These are phyloP conservation scores for Trichonephila inaurata DNA, from an alignment of 1,140 invertebrate species.

Conservation along the genomic window DNA sequence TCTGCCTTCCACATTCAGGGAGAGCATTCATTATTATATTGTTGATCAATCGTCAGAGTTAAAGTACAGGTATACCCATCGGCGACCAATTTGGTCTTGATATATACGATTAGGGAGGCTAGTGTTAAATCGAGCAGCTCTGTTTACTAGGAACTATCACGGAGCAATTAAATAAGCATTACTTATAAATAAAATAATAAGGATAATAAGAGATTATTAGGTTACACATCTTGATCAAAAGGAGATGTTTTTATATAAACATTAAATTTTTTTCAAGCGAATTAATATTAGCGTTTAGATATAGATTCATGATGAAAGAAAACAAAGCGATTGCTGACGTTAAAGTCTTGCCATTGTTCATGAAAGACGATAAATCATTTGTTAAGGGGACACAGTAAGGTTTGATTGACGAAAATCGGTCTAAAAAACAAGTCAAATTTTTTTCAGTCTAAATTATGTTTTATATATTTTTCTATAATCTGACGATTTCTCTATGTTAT, in stretches of 20 bases:
- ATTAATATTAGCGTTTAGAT: too few species aligned
- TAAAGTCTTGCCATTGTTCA: too few species aligned
- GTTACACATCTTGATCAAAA: neutral
- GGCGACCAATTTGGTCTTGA: neutral
- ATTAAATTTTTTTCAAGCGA: too few species aligned
- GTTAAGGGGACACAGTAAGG: too few species aligned
- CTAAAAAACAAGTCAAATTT: too few species aligned
- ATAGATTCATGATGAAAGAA: too few species aligned
- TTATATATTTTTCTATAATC: too few species aligned
- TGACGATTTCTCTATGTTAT: too few species aligned
- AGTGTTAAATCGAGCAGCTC: neutral
- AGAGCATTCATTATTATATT: slow-evolving; percentile 1
- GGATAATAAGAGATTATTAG: neutral
- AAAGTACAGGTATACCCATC: neutral
- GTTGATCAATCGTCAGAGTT: neutral
- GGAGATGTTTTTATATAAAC: neutral
- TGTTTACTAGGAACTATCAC: neutral
- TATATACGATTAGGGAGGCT: neutral
- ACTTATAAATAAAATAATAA: neutral
- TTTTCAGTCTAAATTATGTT: too few species aligned
- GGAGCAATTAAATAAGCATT: slow-evolving; percentile 26
- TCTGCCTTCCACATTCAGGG: neutral
- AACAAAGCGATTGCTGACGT: too few species aligned
- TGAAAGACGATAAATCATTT: too few species aligned
- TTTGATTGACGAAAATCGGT: too few species aligned